Percentiles rank a stretch among this genome's conserved stretches.
Conservation (phyloP, 2,113 vertebrate species). For the Drymodes brunneopygia region DNA sequence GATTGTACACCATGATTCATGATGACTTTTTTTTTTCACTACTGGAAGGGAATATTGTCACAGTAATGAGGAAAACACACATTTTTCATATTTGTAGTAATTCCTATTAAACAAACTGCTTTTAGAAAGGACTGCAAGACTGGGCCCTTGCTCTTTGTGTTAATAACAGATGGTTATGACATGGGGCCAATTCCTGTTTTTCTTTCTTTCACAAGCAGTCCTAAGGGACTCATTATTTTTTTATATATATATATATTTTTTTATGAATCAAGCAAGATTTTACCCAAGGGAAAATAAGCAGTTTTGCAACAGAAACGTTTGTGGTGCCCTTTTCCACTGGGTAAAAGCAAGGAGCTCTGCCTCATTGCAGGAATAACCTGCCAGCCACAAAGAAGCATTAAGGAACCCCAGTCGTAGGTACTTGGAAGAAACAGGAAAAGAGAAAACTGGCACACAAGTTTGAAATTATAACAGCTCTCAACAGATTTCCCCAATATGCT, state of each 20-base stretch:
- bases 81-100: slow-evolving; percentile 38
- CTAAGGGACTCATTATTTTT: not conserved
- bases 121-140: slow-evolving; percentile 13
- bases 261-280: not conserved
- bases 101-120: slow-evolving; percentile 37
- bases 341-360: not conserved
- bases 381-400: not conserved
- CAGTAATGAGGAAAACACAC: slow-evolving; percentile 23
- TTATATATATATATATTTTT: not conserved
- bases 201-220: slow-evolving; percentile 9
- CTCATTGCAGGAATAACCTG: not conserved
- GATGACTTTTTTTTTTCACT: not conserved
- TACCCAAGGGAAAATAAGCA: slow-evolving; percentile 5
- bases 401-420: not conserved
- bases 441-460: not conserved
- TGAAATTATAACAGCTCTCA: not conserved
- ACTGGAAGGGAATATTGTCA: slow-evolving; percentile 2
- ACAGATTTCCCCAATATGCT: slow-evolving; percentile 25
- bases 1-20: not conserved
- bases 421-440: not conserved
- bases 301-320: not conserved
- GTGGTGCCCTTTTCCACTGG: not conserved
- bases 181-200: slow-evolving; percentile 28
- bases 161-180: slow-evolving; percentile 49
- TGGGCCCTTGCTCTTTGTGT: slow-evolving; percentile 2